phyloP scores from a whole-genome alignment of 2,888 invertebrate species.

The Papilio elwesi region DNA sequence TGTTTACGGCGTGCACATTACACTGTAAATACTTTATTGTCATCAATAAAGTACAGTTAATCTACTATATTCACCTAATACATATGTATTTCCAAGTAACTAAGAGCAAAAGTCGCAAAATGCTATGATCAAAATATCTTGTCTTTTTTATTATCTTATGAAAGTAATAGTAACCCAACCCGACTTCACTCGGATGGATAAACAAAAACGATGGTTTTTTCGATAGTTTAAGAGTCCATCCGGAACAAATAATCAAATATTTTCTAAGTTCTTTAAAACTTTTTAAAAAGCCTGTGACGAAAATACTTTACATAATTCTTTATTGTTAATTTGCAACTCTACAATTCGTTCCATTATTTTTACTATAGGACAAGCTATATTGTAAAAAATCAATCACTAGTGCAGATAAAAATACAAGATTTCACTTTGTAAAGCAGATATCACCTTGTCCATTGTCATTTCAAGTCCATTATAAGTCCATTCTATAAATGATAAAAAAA shows the following conservation, averaged over 20 bases:
- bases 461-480: conserved; percentile 21
- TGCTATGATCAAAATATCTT: too few species aligned
- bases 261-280: too few species aligned
- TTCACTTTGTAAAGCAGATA: conserved; percentile 6
- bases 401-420: conserved; percentile 13
- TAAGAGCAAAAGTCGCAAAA: background rate
- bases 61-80: background rate
- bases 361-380: background rate
- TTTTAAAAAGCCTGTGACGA: too few species aligned
- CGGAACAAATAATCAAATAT: too few species aligned
- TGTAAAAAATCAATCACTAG: conserved; percentile 1
- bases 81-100: background rate
- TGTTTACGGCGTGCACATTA: conserved; percentile 25
- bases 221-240: too few species aligned
- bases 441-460: conserved; percentile 23
- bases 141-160: too few species aligned
- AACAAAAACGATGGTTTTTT: too few species aligned
- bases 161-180: too few species aligned
- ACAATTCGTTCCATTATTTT: background rate
- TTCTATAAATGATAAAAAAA: conserved; percentile 19
- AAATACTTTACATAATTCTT: background rate
- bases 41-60: conserved; percentile 18
- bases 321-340: background rate
- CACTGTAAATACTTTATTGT: conserved; percentile 26
- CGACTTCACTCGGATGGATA: too few species aligned